These are phyloP conservation scores for Pyrgilauda ruficollis DNA, from an alignment of 2,113 vertebrate genomes.

Conservation along the genomic window DNA sequence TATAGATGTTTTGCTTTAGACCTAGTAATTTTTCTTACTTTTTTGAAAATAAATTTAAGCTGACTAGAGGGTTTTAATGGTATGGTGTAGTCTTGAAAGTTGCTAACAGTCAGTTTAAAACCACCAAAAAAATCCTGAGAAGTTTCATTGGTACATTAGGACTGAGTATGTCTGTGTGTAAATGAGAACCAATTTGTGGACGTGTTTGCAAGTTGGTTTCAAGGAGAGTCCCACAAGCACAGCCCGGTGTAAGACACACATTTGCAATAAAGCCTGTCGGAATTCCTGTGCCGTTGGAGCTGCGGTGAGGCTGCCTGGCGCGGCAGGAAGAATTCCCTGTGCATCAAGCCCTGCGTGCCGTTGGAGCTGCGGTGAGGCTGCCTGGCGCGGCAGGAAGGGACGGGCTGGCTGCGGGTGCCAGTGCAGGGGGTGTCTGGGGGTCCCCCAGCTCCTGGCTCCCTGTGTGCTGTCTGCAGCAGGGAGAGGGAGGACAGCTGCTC, in stretches of 20 bases:
- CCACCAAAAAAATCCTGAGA: neutral
- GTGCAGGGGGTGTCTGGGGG: rapidly evolving
- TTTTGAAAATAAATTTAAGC: neutral
- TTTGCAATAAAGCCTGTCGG: neutral
- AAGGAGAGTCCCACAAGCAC: neutral
- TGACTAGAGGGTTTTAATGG: neutral
- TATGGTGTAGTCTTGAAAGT: neutral
- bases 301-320: neutral
- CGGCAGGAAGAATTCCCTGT: too few species aligned
- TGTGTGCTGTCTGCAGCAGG: neutral
- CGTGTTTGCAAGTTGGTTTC: neutral
- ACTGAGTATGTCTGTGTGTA: neutral
- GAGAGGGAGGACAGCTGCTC: neutral
- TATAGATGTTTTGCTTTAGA: neutral
- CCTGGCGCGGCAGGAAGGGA: neutral
- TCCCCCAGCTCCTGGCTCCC: neutral
- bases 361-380: neutral
- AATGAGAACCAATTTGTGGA: neutral
- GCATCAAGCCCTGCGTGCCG: neutral
- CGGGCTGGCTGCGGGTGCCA: neutral
- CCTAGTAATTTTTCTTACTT: neutral
- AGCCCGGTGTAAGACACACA: neutral
- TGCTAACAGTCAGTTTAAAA: neutral
- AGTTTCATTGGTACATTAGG: neutral
- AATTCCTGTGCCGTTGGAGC: neutral